A percentile compares a stretch with the other conserved stretches of the same genome.
Conservation (phyloP, 2,113 vertebrate genomes). For the Ranitomeya imitator region DNA sequence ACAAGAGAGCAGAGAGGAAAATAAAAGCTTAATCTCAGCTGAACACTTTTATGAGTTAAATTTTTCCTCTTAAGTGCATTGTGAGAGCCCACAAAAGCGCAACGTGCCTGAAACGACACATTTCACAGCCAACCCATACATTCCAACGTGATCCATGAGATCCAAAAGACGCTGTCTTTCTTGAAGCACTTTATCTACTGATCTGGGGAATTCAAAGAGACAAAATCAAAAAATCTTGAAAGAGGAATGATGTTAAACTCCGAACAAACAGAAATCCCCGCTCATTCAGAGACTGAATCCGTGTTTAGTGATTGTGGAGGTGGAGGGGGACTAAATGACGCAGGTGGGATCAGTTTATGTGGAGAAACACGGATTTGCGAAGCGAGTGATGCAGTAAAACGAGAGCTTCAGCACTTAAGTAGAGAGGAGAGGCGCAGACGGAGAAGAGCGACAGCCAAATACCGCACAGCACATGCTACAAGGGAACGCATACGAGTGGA, state of each 20-base stretch:
- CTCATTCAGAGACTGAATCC: slow-evolving; percentile 68
- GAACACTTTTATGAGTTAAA: slow-evolving; percentile 38
- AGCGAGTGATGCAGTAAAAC: slow-evolving; percentile 65
- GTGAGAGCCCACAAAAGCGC: not conserved
- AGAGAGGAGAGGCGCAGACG: slow-evolving; percentile 73
- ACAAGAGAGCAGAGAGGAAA: slow-evolving; percentile 9
- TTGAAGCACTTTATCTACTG: slow-evolving; percentile 53
- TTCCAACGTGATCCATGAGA: not conserved
- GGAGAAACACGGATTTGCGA: slow-evolving; percentile 64
- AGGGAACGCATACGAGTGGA: slow-evolving; percentile 78
- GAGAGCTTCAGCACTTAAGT: slow-evolving; percentile 73
- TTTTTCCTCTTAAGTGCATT: slow-evolving; percentile 22
- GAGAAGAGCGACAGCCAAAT: slow-evolving; percentile 74
- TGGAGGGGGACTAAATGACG: slow-evolving; percentile 43
- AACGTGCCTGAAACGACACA: not conserved
- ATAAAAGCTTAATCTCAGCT: slow-evolving; percentile 33
- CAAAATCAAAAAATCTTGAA: not conserved
- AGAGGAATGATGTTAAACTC: slow-evolving; percentile 75
- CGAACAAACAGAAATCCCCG: slow-evolving; percentile 68
- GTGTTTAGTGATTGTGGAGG: slow-evolving; percentile 71
- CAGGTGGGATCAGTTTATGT: not conserved
- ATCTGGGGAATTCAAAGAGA: not conserved
- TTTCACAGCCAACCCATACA: not conserved
- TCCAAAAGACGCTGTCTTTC: not conserved
- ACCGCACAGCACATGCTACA: slow-evolving; percentile 78